Evolutionary conservation across 2,797 vertebrate genomes (phyloP).

Genomic region (Heteromormyrus szaboi): DNA sequence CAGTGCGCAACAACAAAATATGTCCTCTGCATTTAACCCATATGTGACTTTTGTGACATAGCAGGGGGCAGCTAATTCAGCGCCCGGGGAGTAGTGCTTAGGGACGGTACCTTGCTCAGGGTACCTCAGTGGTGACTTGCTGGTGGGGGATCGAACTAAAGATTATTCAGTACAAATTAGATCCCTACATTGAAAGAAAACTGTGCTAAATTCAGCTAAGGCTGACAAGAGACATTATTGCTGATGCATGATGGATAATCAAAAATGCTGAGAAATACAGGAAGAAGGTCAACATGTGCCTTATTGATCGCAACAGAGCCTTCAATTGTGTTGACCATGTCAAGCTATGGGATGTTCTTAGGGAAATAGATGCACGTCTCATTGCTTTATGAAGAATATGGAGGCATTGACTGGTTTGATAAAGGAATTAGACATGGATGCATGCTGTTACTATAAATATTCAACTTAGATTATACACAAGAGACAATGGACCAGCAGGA

Average conservation of each 20-base stretch:
- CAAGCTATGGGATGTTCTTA: neutral
- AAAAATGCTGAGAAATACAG: neutral
- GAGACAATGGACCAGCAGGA: neutral
- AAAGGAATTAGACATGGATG: neutral
- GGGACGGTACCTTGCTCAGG: no score
- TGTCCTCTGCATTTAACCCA: no score
- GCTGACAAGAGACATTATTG: neutral
- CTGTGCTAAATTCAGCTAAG: neutral
- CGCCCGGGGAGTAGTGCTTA: no score
- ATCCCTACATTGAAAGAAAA: neutral
- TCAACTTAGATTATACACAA: neutral
- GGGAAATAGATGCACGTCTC: neutral
- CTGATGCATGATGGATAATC: neutral
- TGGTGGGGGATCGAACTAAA: neutral
- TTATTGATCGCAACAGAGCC: neutral
- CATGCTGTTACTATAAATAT: neutral
- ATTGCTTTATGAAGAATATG: neutral
- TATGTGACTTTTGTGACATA: no score
- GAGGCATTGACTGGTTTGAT: neutral
- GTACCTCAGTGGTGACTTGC: no score
- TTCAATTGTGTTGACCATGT: neutral
- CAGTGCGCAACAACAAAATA: no score
- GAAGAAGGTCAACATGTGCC: neutral
- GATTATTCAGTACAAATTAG: slow-evolving; percentile 1
- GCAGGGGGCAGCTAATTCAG: no score